Conservation (phyloP, 1,140 invertebrate genomes). For the Hyles euphorbiae region DNA sequence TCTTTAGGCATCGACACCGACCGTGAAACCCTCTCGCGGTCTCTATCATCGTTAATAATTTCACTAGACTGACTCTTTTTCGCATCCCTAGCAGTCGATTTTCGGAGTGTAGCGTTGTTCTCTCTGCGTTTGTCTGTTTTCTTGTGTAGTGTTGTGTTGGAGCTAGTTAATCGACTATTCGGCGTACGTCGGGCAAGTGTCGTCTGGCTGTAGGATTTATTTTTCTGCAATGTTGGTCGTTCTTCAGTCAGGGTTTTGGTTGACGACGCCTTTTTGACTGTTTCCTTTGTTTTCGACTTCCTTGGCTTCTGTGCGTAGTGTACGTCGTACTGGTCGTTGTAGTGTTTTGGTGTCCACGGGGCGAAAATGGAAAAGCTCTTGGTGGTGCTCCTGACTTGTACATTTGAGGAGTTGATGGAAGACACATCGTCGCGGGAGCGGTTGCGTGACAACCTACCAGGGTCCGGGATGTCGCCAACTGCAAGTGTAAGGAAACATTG, state of each 20-base stretch:
- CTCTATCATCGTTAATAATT: constrained; percentile 72
- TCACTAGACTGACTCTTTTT: constrained; percentile 79
- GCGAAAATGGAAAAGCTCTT: constrained; percentile 89
- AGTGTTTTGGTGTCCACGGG: constrained; percentile 87
- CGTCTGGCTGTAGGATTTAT: constrained; percentile 65
- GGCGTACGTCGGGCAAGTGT: constrained; percentile 51
- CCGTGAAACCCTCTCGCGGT: constrained; percentile 70
- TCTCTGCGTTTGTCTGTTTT: constrained; percentile 66
- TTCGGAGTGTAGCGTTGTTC: constrained; percentile 66
- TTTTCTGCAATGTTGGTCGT: constrained; percentile 46
- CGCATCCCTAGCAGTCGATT: constrained; percentile 57
- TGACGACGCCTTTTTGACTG: constrained; percentile 47
- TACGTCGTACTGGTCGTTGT: constrained; percentile 84
- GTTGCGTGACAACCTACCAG: constrained; percentile 76
- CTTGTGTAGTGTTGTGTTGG: constrained; percentile 55
- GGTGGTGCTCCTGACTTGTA: constrained; percentile 85
- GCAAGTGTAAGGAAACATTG: constrained; percentile 28
- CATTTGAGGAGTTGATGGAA: constrained; percentile 75
- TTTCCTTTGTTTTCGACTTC: constrained; percentile 46
- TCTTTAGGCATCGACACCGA: constrained; percentile 83
- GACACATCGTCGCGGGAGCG: constrained; percentile 84
- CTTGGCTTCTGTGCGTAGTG: constrained; percentile 84
- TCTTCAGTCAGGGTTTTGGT: constrained; percentile 49
- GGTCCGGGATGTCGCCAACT: constrained; percentile 85
- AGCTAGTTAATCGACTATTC: constrained; percentile 49